Evolutionary conservation across 2,888 invertebrate genomes (phyloP), one percentile per base, ranked within the genome.

Genomic region (Oligia strigilis): DNA sequence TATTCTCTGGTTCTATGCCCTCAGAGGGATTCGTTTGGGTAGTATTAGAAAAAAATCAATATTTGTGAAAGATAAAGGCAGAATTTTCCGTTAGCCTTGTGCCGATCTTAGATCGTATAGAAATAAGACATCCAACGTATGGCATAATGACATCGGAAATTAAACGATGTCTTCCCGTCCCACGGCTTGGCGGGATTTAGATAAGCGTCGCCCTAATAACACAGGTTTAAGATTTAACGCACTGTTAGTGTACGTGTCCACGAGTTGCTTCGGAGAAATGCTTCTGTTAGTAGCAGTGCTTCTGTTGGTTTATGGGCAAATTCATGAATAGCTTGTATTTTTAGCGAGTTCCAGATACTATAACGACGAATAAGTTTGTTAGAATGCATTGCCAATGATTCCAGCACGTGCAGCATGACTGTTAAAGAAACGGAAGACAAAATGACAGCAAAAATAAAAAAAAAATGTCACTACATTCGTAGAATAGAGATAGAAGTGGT

Each of bases 161-260:
- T 85, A 84, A 89, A 82, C 69, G 85, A 82, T 83, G 78, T 71
- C 82, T 89, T 88, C 88, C 87, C 78, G 83, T 84, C 67, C 36
- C 67, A 52, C 67, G 29, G 65, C 75, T 49, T 82, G 72, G 86
- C 64, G 74, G 75, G 71, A 75, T 67, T 67, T 29, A 86, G 90
- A 87, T 88, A 86, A 88, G 81, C 74, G 73, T 36, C 72, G 69
- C 58, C n/a, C 70, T 89, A 83, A 87, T 86, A 82, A 88, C 82
- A 88, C 71, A 76, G 82, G 80, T 78, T 60, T 52, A 23, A 80
- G 87, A 89, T 85, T 87, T 87, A 89, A 89, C 40, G 78, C 75
- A 70, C 69, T 65, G 49, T 75, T 75, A 83, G 77, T 70, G 78
- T 0, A 0, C 4, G 36, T 0, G 52, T 80, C 58, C 66, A 87